Evolutionary conservation across 2,888 invertebrate species (phyloP), one percentile per base, ranked within the genome.

Genomic region (Drosophila atroscutellata): DNA sequence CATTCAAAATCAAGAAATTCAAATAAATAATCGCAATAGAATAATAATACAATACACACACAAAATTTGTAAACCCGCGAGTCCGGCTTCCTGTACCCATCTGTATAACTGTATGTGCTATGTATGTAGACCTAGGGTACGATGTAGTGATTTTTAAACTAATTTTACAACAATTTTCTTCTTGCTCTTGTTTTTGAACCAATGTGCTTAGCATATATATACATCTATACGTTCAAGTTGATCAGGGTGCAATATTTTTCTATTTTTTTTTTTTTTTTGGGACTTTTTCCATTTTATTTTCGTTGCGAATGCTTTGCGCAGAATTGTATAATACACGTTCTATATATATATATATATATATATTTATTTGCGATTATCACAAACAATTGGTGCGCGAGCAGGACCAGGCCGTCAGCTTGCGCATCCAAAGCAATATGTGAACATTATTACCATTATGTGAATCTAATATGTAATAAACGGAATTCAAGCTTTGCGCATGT

Each of bases 141-240:
- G 62, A 37, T 26, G 50, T 39, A 77, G 39, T 36, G 51, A 66
- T 68, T 56, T 24, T 42, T 26, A 34, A 36, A 62, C 34, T 50
- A 45, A 37, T 55, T 64, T 57, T 56, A 52, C 55, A 63, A 32
- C 32, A 0, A 32, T 55, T 42, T 61, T 34, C n/a, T 63, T 54
- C 6, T 57, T 39, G 15, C 18, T 50, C 45, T 39, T 56, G 36
- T 58, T 61, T 50, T 20, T 26, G 24, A 68, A 64, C 51, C 70
- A 75, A 45, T 70, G 61, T 78, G 79, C 79, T 64, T 72, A 81
- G 81, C 81, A 77, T 81, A 57, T 81, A 57, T 60, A 32, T 39
- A 39, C 24, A 24, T 24, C 8, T 24, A 24, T 45, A 24, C 45
- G 45, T 24, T 45, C 8, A 8, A 8, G 7, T 45, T 24, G 15